A percentile compares a stretch with the other conserved stretches of the same genome.
Conservation (phyloP, 2,113 vertebrate genomes). For the Silurus asotus region DNA sequence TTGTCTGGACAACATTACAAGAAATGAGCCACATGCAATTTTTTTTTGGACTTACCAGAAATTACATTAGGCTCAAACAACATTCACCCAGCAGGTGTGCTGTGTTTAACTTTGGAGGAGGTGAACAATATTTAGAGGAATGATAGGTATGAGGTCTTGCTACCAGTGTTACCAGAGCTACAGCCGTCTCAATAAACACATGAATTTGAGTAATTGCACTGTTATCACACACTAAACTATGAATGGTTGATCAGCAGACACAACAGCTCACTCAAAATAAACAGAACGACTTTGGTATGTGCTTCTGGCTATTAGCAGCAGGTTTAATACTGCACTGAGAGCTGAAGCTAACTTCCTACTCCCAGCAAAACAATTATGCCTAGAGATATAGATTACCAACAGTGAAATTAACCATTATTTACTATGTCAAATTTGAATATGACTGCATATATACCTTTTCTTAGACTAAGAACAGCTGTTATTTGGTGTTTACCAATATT, state of each 20-base stretch:
- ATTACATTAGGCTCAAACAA: background rate
- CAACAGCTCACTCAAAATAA: conserved; percentile 37
- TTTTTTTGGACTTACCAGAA: background rate
- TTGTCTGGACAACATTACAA: background rate
- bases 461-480: background rate
- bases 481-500: background rate
- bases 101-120: conserved; percentile 13
- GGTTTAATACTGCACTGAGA: conserved; percentile 26
- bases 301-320: background rate
- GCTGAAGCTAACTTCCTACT: background rate
- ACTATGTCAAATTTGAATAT: background rate
- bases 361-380: background rate
- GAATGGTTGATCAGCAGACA: conserved; percentile 39
- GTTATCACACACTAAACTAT: conserved; percentile 42
- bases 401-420: background rate
- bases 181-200: conserved; percentile 37
- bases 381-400: background rate
- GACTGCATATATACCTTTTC: background rate
- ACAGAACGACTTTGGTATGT: conserved; percentile 31
- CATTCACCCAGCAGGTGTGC: background rate
- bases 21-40: conserved; percentile 5
- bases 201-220: conserved; percentile 39
- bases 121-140: background rate
- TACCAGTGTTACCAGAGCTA: conserved; percentile 32
- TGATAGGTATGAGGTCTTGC: conserved; percentile 3